phyloP scores from a whole-genome alignment of 2,113 vertebrate species.

The Rissa tridactyla region DNA sequence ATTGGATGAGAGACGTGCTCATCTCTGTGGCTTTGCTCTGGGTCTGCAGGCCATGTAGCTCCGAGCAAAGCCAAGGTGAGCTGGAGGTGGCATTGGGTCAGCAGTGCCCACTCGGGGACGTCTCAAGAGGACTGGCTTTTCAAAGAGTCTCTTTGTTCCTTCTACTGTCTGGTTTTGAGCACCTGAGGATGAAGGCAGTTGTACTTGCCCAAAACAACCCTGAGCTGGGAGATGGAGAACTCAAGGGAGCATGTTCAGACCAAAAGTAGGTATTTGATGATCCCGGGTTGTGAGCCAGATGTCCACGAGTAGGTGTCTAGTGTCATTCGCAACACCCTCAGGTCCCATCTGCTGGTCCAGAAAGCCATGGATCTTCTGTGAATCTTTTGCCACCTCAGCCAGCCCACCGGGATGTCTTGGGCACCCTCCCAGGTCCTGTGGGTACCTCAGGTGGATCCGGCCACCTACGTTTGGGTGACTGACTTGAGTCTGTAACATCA shows the following conservation, averaged over 20 bases:
- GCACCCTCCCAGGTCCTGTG: background rate
- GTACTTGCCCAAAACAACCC: background rate
- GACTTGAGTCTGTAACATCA: background rate
- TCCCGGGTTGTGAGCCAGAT: background rate
- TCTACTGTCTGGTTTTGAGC: background rate
- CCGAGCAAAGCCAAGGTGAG: background rate
- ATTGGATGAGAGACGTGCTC: background rate
- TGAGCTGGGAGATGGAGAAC: background rate
- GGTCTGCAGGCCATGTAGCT: rapidly evolving
- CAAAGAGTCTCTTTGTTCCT: background rate
- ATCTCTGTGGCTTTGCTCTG: rapidly evolving
- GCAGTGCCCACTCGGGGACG: rapidly evolving
- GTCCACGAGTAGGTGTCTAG: too few relatives aligned
- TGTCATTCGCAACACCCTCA: rapidly evolving
- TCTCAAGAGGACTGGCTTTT: background rate
- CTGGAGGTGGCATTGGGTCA: background rate
- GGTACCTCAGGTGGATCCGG: background rate
- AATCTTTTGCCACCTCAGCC: too few relatives aligned
- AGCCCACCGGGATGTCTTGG: background rate
- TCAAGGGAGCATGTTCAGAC: background rate
- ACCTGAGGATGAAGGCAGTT: background rate
- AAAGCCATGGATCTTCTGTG: background rate
- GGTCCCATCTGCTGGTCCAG: background rate
- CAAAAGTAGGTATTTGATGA: background rate
- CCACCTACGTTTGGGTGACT: background rate